Evolutionary conservation across 2,888 invertebrate species (phyloP), one percentile per base, ranked within the genome.

Genomic region (Lypha dubia): DNA sequence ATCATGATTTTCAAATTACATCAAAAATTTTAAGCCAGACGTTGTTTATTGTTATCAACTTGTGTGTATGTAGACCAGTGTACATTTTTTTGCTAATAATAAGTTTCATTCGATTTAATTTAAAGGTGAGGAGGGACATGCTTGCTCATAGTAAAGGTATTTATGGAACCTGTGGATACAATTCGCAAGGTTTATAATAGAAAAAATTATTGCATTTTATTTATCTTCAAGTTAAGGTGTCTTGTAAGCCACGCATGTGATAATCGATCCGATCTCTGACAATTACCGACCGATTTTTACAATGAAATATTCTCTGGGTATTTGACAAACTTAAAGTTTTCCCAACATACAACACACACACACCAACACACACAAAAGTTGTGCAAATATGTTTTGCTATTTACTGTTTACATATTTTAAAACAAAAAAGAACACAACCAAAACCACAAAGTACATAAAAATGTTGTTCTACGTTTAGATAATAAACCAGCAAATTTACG

Each of bases 381-480:
- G 6, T 0, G 9, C 53, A 3, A 13, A 32, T 58, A 63, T 5
- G 28, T 35, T 17, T 38, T 68, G 15, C 13, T 41, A 60, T 62
- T 70, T 71, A 22, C 13, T 63, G 68, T 70, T 70, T 62, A 8
- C n/a, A n/a, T n/a, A n/a, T n/a, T 51, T 8, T 67, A n/a, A n/a
- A 22, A 79, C 56, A 9, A 24, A 68, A 17, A 62, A 11, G 11
- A n/a, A 53, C 13, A 53, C 32, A 77, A 49, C n/a, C 41, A 70
- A 15, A 68, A 70, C 77, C 68, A 22, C 51, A 79, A 79, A 41
- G 20, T 44, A 77, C 67, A 67, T 35, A 62, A 63, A 60, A 63
- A 60, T 77, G 58, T 41, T 60, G 60, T 68, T 77, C n/a, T 49
- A 49, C 58, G 67, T 67, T 67, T 76, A 32, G 22, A 32, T 46